Percentiles rank a stretch among this genome's conserved stretches.
phyloP scores from a whole-genome alignment of 53 echinoderm and acorn worm genomes.

The Astropecten irregularis region DNA sequence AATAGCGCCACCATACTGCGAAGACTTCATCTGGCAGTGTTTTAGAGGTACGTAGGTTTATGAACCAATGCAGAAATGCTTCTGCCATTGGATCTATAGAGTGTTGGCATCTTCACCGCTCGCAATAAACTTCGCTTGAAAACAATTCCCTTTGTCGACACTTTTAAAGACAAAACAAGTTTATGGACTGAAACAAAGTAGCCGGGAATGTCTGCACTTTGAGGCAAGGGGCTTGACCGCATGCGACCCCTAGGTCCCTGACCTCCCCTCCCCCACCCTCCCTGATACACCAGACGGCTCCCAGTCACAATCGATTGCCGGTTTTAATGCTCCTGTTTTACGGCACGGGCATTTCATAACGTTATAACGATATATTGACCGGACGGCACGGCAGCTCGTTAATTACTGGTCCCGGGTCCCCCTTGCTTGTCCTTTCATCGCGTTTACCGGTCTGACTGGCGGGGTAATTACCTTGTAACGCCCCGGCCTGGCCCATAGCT shows the following conservation, averaged over 20 bases:
- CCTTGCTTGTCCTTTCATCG: not conserved
- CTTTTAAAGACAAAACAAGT: too few relatives aligned
- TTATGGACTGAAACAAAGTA: too few relatives aligned
- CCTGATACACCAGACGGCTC: not conserved
- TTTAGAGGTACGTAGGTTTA: too few relatives aligned
- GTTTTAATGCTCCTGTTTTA: not conserved
- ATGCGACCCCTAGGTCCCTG: slow-evolving; percentile 27
- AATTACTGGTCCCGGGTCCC: slow-evolving; percentile 25
- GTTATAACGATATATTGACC: slow-evolving; percentile 36
- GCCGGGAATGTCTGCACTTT: too few relatives aligned
- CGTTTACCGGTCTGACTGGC: not conserved
- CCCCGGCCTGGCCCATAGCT: slow-evolving; percentile 2
- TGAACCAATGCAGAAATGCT: too few relatives aligned
- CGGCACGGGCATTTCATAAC: slow-evolving; percentile 33
- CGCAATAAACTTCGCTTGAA: too few relatives aligned
- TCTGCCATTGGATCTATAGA: too few relatives aligned
- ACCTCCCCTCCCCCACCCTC: not conserved
- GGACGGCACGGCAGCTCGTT: not conserved
- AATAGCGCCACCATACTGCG: too few relatives aligned
- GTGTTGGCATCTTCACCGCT: too few relatives aligned
- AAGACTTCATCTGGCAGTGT: too few relatives aligned
- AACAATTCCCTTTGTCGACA: too few relatives aligned
- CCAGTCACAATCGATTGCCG: slow-evolving; percentile 4
- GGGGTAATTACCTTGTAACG: slow-evolving; percentile 34
- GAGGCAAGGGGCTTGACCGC: not conserved